Evolutionary conservation across 2,888 invertebrate species (phyloP).

Genomic region (Rhaphigaster nebulosa): DNA sequence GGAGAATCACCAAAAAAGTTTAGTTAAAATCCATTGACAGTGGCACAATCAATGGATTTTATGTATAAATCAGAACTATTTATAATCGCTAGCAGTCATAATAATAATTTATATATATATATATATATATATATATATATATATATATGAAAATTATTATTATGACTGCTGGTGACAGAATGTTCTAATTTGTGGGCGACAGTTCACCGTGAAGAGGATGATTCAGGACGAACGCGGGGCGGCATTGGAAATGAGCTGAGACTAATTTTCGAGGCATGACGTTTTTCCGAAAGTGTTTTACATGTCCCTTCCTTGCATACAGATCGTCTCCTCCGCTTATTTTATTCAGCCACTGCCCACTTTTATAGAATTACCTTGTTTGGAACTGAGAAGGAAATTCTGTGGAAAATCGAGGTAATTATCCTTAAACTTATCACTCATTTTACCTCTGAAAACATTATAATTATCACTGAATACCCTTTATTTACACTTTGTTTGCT

Average conservation of each 20-base stretch:
- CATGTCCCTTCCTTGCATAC: slow-evolving; percentile 42
- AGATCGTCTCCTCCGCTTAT: not conserved
- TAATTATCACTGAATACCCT: no score
- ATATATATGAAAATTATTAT: not conserved
- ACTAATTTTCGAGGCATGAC: slow-evolving; percentile 36
- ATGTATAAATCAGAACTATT: no score
- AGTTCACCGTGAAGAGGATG: not conserved
- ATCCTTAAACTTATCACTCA: not conserved
- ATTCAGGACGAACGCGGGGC: not conserved
- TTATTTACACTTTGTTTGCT: no score
- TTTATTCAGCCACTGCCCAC: not conserved
- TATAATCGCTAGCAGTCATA: no score
- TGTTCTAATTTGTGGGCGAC: not conserved
- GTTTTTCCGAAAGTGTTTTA: slow-evolving; percentile 46
- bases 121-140: no score
- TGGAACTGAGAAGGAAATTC: not conserved
- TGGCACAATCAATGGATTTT: no score
- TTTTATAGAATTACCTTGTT: slow-evolving; percentile 12
- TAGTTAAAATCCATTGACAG: no score
- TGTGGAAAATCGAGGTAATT: not conserved
- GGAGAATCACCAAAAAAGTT: no score
- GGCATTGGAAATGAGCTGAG: slow-evolving; percentile 22
- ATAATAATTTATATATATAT: no score
- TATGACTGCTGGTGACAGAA: not conserved
- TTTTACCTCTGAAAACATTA: no score